Evolutionary conservation across 2,113 vertebrate species (phyloP), one percentile per base, ranked within the genome.

Genomic region (Nothoprocta perdicaria): DNA sequence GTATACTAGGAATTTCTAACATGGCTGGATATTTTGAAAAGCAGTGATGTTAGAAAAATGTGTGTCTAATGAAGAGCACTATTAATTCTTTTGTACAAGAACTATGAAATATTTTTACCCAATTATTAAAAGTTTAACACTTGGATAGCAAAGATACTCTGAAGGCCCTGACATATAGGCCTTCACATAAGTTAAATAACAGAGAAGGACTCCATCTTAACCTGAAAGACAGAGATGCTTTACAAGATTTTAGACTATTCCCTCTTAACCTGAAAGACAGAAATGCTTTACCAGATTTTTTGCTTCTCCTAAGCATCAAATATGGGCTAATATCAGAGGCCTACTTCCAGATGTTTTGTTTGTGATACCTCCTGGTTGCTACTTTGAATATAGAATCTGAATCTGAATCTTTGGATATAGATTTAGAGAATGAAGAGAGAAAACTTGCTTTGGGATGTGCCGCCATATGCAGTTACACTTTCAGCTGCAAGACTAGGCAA

Each of bases 201-300:
- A 68, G 11, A 33, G 5, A 10, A 67, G 8, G 29, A 23, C 0
- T 1, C 1, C 2, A 13, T 41, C 8, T 38, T n/a, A 79, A 12
- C 8, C 31, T 53, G 35, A 38, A 8, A 38, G 35, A 38, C 35
- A 38, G 35, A 38, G 35, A 38, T 38, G 35, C 35, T 19, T 68
- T 31, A 68, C 12, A 23, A 68, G 10, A 48, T 53, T 84, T 76
- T 87, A n/a, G n/a, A n/a, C n/a, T n/a, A n/a, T n/a, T 1, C 1
- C 2, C 12, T 41, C 8, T 38, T n/a, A 79, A 12, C 8, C 31
- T 53, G 35, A 38, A 8, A 38, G 35, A 38, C 35, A 38, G 35
- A 38, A 8, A 38, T 38, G 35, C 35, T 19, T 68, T 31, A 68
- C 12, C 23, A 68, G 10, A 48, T 53, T 84, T 76, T 87, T 82